Evolutionary conservation across 1,140 invertebrate species (phyloP).

Genomic region (Apocrypta bakeri): DNA sequence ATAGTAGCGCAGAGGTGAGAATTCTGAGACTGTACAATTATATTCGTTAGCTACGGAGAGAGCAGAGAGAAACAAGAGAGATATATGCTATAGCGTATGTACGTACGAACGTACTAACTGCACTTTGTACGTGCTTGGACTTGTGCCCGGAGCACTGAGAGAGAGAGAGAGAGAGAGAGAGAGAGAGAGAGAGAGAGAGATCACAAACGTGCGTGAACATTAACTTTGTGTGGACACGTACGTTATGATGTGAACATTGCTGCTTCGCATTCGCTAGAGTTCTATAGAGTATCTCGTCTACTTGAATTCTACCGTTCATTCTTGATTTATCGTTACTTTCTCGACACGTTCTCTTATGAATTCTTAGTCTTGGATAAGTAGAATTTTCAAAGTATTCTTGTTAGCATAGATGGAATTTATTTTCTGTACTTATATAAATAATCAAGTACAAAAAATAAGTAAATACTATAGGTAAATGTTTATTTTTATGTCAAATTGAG

Average conservation of each 20-base stretch:
- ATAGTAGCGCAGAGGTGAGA: constrained; percentile 20
- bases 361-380: too few species aligned
- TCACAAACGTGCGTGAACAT: not conserved
- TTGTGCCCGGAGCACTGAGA: constrained; percentile 1
- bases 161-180: not conserved
- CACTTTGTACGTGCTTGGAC: constrained; percentile 46
- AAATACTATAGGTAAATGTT: too few species aligned
- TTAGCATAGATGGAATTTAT: too few species aligned
- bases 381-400: too few species aligned
- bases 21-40: constrained; percentile 51
- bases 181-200: not conserved
- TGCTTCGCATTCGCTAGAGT: not conserved
- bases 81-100: constrained; percentile 1
- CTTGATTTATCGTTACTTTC: not conserved
- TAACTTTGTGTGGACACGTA: constrained; percentile 27
- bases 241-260: constrained; percentile 40
- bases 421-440: too few species aligned
- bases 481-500: too few species aligned
- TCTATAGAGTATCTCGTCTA: not conserved
- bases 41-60: constrained; percentile 61
- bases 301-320: not conserved
- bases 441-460: too few species aligned
- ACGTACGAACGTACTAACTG: constrained; percentile 29
- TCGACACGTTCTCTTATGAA: too few species aligned
- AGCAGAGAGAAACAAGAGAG: constrained; percentile 28